Conservation (phyloP, 1,140 invertebrate species). For the Pachyrhynchus sulphureomaculatus region DNA sequence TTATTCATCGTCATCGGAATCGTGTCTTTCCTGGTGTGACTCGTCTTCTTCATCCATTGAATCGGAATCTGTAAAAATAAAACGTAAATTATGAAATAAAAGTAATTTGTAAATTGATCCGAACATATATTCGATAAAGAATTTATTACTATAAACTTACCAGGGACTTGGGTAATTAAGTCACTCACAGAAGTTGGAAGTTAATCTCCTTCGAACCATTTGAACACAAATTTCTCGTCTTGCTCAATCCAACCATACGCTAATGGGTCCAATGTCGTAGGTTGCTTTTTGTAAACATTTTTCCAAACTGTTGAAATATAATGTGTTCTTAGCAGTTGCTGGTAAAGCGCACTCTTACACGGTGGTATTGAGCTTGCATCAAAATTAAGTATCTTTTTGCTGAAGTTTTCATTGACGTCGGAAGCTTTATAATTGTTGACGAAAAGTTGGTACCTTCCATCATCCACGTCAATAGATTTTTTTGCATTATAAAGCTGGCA, state of each 20-base stretch:
- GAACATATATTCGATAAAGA: no score
- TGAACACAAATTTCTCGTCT: constrained; percentile 31
- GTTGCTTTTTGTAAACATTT: constrained; percentile 24
- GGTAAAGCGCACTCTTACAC: constrained; percentile 32
- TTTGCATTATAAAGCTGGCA: constrained; percentile 30
- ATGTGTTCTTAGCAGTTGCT: constrained; percentile 35
- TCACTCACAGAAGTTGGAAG: not conserved
- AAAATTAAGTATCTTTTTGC: constrained; percentile 35
- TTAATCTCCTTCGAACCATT: constrained; percentile 41
- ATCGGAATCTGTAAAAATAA: not conserved
- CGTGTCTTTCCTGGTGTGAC: not conserved
- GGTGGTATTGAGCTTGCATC: constrained; percentile 36
- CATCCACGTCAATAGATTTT: constrained; percentile 34
- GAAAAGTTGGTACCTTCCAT: constrained; percentile 35
- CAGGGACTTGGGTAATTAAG: not conserved
- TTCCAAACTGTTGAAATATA: constrained; percentile 37
- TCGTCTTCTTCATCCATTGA: not conserved
- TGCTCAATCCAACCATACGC: constrained; percentile 35
- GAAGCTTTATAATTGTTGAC: constrained; percentile 34
- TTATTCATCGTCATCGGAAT: not conserved
- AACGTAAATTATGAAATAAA: not conserved
- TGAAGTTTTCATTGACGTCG: constrained; percentile 31
- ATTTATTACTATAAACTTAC: no score
- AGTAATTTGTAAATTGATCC: no score
- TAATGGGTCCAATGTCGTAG: constrained; percentile 26